phyloP scores from a whole-genome alignment of 2,797 vertebrate species.

The Rhynchonycteris naso region DNA sequence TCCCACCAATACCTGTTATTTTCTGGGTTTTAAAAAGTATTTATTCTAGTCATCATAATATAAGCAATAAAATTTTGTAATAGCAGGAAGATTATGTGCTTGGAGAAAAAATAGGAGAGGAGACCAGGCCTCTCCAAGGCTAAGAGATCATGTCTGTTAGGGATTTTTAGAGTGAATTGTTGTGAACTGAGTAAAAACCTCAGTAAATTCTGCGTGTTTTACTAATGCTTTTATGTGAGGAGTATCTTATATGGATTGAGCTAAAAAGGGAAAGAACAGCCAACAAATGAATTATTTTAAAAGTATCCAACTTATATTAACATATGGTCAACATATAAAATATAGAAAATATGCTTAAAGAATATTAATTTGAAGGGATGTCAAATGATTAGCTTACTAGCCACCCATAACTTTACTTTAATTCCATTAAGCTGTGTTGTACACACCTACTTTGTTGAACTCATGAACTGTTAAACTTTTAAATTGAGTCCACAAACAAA shows the following conservation, averaged over 20 bases:
- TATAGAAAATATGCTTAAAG: conserved; percentile 6
- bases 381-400: neutral
- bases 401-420: neutral
- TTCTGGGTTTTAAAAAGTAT: neutral
- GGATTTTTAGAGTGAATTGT: neutral
- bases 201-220: neutral
- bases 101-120: neutral
- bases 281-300: neutral
- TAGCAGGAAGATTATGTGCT: neutral
- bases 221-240: neutral
- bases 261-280: neutral
- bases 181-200: neutral
- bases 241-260: neutral
- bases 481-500: conserved; percentile 12
- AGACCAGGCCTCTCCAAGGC: neutral
- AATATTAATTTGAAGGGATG: neutral
- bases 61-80: neutral
- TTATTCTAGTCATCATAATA: neutral
- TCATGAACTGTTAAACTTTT: neutral
- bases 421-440: neutral
- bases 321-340: conserved; percentile 1
- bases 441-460: conserved; percentile 24
- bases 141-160: neutral
- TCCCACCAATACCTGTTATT: neutral
- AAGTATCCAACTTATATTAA: neutral